phyloP scores from a whole-genome alignment of 2,888 invertebrate species.

The Hololepta plana region DNA sequence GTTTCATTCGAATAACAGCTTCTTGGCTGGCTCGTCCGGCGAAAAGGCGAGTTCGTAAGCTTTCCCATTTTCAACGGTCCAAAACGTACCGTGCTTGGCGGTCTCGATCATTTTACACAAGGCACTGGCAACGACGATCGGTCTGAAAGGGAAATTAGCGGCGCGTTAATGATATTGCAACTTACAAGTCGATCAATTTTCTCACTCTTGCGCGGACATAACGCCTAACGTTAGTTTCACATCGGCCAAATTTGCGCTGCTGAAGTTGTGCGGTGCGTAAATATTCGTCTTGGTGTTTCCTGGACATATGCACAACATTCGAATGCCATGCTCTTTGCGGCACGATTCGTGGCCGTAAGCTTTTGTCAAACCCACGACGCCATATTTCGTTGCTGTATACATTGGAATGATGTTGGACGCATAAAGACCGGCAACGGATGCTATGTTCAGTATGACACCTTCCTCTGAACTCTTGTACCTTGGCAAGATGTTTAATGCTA shows the following conservation, averaged over 20 bases:
- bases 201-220: too few relatives aligned
- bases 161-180: too few relatives aligned
- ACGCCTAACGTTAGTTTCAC: too few relatives aligned
- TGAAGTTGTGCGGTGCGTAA: too few relatives aligned
- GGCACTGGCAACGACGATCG: slow-evolving; percentile 9
- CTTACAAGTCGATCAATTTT: too few relatives aligned
- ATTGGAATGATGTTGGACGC: slow-evolving; percentile 5
- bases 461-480: slow-evolving; percentile 12
- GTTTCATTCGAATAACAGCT: too few relatives aligned
- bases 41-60: slow-evolving; percentile 11
- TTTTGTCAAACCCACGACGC: slow-evolving; percentile 11
- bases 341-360: slow-evolving; percentile 7
- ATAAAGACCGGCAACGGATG: slow-evolving; percentile 12
- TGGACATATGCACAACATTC: slow-evolving; percentile 13
- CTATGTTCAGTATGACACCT: slow-evolving; percentile 12
- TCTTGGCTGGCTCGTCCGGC: too few relatives aligned
- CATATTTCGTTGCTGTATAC: slow-evolving; percentile 10
- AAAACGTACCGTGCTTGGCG: slow-evolving; percentile 11
- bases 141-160: too few relatives aligned
- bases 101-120: slow-evolving; percentile 10
- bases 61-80: slow-evolving; percentile 11
- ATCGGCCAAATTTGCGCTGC: too few relatives aligned
- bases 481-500: too few relatives aligned
- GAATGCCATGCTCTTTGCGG: slow-evolving; percentile 10
- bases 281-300: slow-evolving; percentile 9